Evolutionary conservation across 2,888 invertebrate species (phyloP).

Genomic region (Dioctria rufipes): DNA sequence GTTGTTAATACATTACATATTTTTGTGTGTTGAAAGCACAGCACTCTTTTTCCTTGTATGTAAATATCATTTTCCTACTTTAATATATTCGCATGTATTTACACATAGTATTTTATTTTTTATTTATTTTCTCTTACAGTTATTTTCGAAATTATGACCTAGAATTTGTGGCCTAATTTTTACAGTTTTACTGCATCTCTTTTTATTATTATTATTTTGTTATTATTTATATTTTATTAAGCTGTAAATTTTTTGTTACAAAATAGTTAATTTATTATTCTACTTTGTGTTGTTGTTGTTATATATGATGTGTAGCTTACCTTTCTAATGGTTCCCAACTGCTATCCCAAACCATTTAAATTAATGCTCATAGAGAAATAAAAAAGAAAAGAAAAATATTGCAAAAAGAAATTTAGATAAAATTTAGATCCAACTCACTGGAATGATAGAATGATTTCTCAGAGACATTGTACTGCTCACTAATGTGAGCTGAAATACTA

Average conservation of each 20-base stretch:
- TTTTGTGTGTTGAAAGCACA: conserved; percentile 48
- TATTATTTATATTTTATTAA: conserved; percentile 55
- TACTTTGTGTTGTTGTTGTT: conserved; percentile 59
- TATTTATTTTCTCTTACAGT: conserved; percentile 50
- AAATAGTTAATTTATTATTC: conserved; percentile 58
- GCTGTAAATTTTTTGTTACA: conserved; percentile 42
- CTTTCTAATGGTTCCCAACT: conserved; percentile 72
- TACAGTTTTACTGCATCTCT: conserved; percentile 54
- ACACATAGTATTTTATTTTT: conserved; percentile 46
- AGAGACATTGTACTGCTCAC: no score
- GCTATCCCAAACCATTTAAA: conserved; percentile 71
- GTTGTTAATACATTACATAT: neutral
- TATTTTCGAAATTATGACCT: conserved; percentile 61
- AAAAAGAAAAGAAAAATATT: conserved; percentile 49
- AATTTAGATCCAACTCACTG: no score
- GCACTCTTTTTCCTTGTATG: conserved; percentile 39
- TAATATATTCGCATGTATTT: conserved; percentile 59
- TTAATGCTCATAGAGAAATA: conserved; percentile 53
- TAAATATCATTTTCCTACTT: conserved; percentile 58
- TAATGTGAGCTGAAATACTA: no score
- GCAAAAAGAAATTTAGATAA: conserved; percentile 29
- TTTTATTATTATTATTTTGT: conserved; percentile 56
- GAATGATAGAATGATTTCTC: no score
- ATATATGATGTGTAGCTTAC: conserved; percentile 71
- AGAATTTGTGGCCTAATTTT: conserved; percentile 62